Conservation (phyloP, 2,888 invertebrate genomes). For the Caenorhabditis imperialis region DNA sequence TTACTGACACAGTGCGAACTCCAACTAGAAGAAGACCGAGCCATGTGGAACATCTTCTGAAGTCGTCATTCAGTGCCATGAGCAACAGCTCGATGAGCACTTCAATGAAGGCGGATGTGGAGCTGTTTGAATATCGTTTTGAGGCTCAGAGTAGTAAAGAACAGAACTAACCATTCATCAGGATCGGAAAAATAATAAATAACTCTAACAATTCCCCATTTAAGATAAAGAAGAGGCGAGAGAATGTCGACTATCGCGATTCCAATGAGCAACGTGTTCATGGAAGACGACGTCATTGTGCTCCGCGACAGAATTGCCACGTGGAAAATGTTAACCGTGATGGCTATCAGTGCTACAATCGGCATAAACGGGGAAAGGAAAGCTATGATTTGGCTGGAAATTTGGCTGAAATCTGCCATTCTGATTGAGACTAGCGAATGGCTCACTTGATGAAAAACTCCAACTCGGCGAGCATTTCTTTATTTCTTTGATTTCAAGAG, state of each 20-base stretch:
- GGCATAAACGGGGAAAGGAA: constrained; percentile 9
- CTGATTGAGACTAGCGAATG: no score
- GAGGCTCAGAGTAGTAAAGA: no score
- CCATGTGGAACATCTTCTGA: constrained; percentile 37
- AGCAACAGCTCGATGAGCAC: constrained; percentile 4
- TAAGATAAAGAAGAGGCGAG: constrained; percentile 16
- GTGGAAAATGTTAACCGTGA: constrained; percentile 20
- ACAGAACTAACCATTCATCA: no score
- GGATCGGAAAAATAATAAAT: no score
- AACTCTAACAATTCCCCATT: constrained; percentile 10
- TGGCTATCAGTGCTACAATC: constrained; percentile 5
- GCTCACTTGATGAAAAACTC: no score
- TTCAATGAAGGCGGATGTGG: background rate
- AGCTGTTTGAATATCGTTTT: no score
- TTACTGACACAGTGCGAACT: constrained; percentile 15
- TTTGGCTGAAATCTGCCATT: no score
- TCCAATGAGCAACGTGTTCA: constrained; percentile 34
- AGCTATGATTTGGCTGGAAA: constrained; percentile 10
- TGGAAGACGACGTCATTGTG: constrained; percentile 22
- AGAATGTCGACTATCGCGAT: constrained; percentile 32
- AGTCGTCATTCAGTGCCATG: constrained; percentile 3
- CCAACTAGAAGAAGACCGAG: constrained; percentile 9
- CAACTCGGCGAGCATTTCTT: no score
- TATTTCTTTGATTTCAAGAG: no score
- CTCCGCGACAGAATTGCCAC: constrained; percentile 5